Percentiles rank a stretch among this genome's conserved stretches.
These are phyloP conservation scores for Meandrina meandrites DNA, from an alignment of 92 coral and sea anemone species.

Conservation along the genomic window DNA sequence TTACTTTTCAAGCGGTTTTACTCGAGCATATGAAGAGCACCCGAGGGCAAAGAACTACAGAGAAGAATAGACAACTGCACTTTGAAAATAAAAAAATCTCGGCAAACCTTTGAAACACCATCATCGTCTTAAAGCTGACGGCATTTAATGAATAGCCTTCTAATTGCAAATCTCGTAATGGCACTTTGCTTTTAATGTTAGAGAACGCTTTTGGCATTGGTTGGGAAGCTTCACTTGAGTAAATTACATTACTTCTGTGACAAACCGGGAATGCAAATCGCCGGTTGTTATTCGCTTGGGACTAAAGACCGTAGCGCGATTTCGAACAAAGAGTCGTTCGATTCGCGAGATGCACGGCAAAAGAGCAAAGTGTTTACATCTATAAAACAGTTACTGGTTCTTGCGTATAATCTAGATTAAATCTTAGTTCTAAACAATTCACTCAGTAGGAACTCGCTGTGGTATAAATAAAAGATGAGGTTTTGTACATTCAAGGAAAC, in stretches of 20 bases:
- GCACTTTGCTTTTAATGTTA: slow-evolving; percentile 8
- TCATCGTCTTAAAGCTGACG: slow-evolving; percentile 1
- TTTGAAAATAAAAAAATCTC: background rate
- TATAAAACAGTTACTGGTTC: slow-evolving; percentile 25
- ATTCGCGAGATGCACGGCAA: slow-evolving; percentile 7
- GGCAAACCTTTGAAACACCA: background rate
- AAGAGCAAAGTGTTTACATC: slow-evolving; percentile 28
- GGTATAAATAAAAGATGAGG: slow-evolving; percentile 48
- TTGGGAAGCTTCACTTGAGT: slow-evolving; percentile 14
- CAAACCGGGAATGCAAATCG: slow-evolving; percentile 44
- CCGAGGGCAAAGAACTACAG: background rate
- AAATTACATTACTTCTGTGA: slow-evolving; percentile 34
- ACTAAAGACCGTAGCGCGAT: slow-evolving; percentile 18
- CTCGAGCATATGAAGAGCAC: background rate
- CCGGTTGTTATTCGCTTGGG: slow-evolving; percentile 11
- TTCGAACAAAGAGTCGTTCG: slow-evolving; percentile 38
- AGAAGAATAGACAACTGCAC: background rate
- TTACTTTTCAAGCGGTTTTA: background rate
- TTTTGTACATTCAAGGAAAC: slow-evolving; percentile 40
- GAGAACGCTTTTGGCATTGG: slow-evolving; percentile 18
- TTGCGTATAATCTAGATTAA: slow-evolving; percentile 15
- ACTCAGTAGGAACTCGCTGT: slow-evolving; percentile 41
- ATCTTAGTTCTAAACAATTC: slow-evolving; percentile 26
- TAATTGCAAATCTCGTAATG: slow-evolving; percentile 43
- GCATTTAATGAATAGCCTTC: slow-evolving; percentile 36